Evolutionary conservation across 92 coral and sea anemone species (phyloP), one percentile per base, ranked within the genome.

Genomic region (Chrysogorgia sp.): DNA sequence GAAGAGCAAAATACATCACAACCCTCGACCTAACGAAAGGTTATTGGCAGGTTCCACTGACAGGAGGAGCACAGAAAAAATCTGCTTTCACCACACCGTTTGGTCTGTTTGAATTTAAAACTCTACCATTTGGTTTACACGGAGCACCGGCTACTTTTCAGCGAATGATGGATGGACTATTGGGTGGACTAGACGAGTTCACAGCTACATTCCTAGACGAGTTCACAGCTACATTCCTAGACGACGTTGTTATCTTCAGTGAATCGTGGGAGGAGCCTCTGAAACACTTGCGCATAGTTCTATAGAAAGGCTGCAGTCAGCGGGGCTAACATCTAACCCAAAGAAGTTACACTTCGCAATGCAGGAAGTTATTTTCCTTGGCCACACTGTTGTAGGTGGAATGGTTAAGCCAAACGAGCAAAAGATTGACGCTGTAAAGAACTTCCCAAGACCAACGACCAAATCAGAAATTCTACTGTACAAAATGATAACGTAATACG

Each of bases 271-370:
- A 58, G 1, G 83, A 75, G n/a, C 90, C 81, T 50, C 29, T 75
- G 17, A 24, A 58, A 1, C 34, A 48, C 25, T 67, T 87, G 40
- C 43, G 66, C 0, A 55, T 71, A 32, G 47, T 79, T 24, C 77
- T n/a, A n/a, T 87, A 35, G 41, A 20, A 33, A 33, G 80, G 4
- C 22, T 83, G 41, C 20, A 59, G 5, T 31, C 75, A 1, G 88
- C 82, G 0, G 69, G 69, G 10, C 23, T 84, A 22, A 79, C 88
- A 13, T 77, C 82, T 14, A 48, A 84, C 30, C 86, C 88, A 24
- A 77, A 76, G 1, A 83, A 83, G 68, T 63, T 61, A n/a, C 28
- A 40, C 1, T 7, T 87, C 5, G 90, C 78, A 15, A 60, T 13
- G 37, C 29, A 48, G 14, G 37, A 30, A 47, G 82, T 82, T 4